Evolutionary conservation across 2,113 vertebrate genomes (phyloP).

Genomic region (Tachycineta bicolor): DNA sequence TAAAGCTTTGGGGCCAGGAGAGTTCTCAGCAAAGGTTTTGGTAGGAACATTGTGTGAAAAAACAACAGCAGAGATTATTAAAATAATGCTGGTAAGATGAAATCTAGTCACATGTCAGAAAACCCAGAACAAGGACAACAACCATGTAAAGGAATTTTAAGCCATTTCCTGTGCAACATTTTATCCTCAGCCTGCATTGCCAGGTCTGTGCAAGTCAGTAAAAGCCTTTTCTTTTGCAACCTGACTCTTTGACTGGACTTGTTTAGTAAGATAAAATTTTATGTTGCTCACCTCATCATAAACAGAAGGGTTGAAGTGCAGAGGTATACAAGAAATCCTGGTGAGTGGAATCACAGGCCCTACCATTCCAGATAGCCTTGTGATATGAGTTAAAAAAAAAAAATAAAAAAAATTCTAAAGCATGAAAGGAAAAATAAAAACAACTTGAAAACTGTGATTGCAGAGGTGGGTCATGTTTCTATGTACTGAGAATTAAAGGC

Average conservation of each 20-base stretch:
- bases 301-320: background rate
- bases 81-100: background rate
- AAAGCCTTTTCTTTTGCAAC: background rate
- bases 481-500: background rate
- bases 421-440: background rate
- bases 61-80: background rate
- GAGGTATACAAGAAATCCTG: background rate
- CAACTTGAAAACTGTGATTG: background rate
- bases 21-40: background rate
- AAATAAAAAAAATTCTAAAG: background rate
- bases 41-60: background rate
- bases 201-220: background rate
- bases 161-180: background rate
- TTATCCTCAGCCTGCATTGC: background rate
- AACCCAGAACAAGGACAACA: background rate
- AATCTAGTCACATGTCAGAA: background rate
- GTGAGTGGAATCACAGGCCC: background rate
- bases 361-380: background rate
- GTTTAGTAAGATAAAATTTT: background rate
- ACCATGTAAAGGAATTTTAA: background rate
- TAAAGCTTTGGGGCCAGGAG: background rate
- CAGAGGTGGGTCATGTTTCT: background rate
- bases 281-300: background rate
- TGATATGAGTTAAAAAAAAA: rapidly evolving
- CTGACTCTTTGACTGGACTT: background rate